phyloP scores from a whole-genome alignment of 2,797 vertebrate genomes.

The Leuciscus waleckii region DNA sequence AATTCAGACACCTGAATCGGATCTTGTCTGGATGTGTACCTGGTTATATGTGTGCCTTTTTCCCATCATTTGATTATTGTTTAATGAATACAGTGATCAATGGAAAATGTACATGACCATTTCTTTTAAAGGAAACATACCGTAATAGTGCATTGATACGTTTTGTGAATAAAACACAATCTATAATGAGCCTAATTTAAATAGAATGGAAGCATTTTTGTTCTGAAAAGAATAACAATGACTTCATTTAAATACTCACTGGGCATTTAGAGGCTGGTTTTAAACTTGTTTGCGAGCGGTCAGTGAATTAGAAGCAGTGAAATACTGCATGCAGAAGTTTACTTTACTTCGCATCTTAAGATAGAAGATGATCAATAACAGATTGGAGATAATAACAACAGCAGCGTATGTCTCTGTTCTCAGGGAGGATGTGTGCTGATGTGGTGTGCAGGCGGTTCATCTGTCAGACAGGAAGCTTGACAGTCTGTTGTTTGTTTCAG shows the following conservation, averaged over 20 bases:
- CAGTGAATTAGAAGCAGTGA: background rate
- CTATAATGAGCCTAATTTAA: background rate
- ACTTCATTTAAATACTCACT: background rate
- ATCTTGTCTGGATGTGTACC: background rate
- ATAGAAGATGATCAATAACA: background rate
- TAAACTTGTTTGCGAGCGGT: background rate
- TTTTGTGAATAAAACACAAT: background rate
- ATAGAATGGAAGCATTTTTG: background rate
- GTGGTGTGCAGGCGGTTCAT: slow-evolving; percentile 18
- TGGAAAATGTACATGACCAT: background rate
- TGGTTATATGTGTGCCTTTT: background rate
- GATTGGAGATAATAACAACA: slow-evolving; percentile 2
- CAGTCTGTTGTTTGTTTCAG: slow-evolving; percentile 71
- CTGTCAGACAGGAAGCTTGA: slow-evolving; percentile 62
- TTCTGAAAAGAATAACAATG: slow-evolving; percentile 9
- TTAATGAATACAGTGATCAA: background rate
- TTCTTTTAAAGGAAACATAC: background rate
- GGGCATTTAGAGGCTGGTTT: background rate
- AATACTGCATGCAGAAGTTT: background rate
- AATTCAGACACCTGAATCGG: background rate
- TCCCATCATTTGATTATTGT: background rate
- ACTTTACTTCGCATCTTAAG: background rate
- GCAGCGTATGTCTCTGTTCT: slow-evolving; percentile 21
- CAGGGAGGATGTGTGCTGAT: slow-evolving; percentile 13
- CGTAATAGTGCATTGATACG: background rate